Base-by-base conservation (phyloP, 2,888 invertebrate genomes). In the Strigamia crassipes region DNA sequence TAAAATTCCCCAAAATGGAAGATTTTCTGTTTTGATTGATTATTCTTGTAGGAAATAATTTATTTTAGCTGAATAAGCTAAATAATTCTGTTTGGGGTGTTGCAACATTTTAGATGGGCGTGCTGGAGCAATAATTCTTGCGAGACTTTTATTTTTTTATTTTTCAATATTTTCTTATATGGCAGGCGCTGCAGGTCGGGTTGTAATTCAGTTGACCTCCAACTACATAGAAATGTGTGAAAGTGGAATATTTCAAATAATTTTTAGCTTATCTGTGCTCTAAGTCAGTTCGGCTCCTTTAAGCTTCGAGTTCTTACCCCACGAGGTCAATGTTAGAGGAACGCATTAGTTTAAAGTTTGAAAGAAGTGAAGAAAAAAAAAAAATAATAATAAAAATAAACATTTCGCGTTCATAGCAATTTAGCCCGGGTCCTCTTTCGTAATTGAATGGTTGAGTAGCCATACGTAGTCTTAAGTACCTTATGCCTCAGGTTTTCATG, bases 221-320 rank as follows among this genome's bases (percentile, higher is more conserved):
- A 21, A 21, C 18, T 18, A 4, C n/a, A n/a, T 18, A 61, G 61
- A 23, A 23, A 61, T 61, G 61, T 61, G 61, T 61, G 61, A 61
- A 61, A 61, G 61, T 61, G 23, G 18, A 61, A 61, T 21, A 21
- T 61, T 61, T 61, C 61, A 61, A 61, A 61, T 61, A 61, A 61
- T 61, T 61, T 23, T 61, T 61, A 18, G 61, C 61, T 61, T 61
- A 61, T 61, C 61, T 61, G 18, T 21, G 18, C 6, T 18, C 21
- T 10, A 21, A 61, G 61, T 61, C 61, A 61, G 9, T 61, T 15
- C 61, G 61, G 61, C 61, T 61, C 61, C 61, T 61, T 61, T 61
- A 61, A 18, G 61, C 61, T 61, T n/a, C 6, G 61, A 61, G 42
- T 46, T 46, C 15, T 10, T 18, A 15, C 61, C 61, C n/a, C 61